These are phyloP conservation scores for Apodemus agrarius DNA, from an alignment of 2,797 vertebrate genomes.

Conservation along the genomic window DNA sequence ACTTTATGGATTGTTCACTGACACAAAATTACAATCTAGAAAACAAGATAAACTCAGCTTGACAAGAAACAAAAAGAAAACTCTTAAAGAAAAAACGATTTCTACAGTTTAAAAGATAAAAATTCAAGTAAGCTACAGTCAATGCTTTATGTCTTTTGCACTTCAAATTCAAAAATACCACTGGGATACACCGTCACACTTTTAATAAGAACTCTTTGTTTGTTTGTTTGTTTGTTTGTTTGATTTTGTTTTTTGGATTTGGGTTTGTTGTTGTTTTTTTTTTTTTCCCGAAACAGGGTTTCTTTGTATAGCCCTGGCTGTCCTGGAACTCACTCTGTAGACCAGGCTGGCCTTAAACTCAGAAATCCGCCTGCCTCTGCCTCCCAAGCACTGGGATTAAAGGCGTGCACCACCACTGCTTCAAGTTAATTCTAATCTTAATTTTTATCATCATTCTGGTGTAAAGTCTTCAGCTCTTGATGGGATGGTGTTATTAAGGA, in stretches of 20 bases:
- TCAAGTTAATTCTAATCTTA: background rate
- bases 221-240: too few relatives aligned
- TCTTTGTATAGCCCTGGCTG: too few relatives aligned
- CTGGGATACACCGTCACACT: background rate
- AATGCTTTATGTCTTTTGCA: background rate
- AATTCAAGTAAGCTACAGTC: background rate
- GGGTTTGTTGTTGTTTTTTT: too few relatives aligned
- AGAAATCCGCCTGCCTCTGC: too few relatives aligned
- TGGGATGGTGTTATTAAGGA: constrained; percentile 16
- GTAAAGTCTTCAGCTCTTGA: background rate
- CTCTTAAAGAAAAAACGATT: background rate
- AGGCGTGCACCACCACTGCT: background rate
- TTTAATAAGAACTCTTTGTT: background rate
- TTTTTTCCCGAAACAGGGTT: too few relatives aligned
- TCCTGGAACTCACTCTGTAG: too few relatives aligned
- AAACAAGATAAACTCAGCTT: constrained; percentile 74
- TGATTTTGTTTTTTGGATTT: too few relatives aligned
- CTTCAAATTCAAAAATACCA: constrained; percentile 52
- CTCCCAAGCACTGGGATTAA: too few relatives aligned
- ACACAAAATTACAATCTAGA: constrained; percentile 77
- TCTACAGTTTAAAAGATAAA: background rate
- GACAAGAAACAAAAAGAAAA: constrained; percentile 45
- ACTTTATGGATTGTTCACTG: constrained; percentile 76
- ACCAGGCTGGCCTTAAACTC: too few relatives aligned
- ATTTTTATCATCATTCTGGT: background rate